Evolutionary conservation across 2,797 vertebrate species (phyloP).

Genomic region (Hephaestus fuliginosus): DNA sequence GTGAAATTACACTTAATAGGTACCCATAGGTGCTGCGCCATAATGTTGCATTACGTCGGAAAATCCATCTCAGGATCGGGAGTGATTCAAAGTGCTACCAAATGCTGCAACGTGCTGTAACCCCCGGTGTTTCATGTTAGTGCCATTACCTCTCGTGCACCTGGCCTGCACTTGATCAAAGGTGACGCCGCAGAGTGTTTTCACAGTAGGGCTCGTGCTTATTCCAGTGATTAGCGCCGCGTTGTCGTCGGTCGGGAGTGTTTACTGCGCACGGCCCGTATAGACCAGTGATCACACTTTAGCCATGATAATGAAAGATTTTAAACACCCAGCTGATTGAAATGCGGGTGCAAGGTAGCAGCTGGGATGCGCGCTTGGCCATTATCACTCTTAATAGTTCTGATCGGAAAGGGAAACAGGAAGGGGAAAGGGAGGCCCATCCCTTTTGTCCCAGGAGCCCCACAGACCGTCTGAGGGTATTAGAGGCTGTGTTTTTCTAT

Average conservation of each 20-base stretch:
- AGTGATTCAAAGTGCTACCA: slow-evolving; percentile 55
- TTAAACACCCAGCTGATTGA: slow-evolving; percentile 74
- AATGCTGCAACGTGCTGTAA: slow-evolving; percentile 65
- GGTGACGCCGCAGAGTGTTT: slow-evolving; percentile 84
- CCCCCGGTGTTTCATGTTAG: slow-evolving; percentile 65
- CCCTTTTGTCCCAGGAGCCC: slow-evolving; percentile 52
- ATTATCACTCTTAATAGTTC: slow-evolving; percentile 89
- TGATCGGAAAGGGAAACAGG: slow-evolving; percentile 81
- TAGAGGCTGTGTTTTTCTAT: slow-evolving; percentile 65
- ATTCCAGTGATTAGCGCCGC: slow-evolving; percentile 86
- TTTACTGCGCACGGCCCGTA: slow-evolving; percentile 82
- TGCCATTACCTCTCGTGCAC: slow-evolving; percentile 46
- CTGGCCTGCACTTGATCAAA: slow-evolving; percentile 75
- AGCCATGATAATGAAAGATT: slow-evolving; percentile 77
- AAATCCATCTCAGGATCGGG: slow-evolving; percentile 53
- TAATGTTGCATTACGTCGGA: slow-evolving; percentile 57
- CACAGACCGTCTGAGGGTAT: slow-evolving; percentile 46
- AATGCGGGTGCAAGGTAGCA: slow-evolving; percentile 80
- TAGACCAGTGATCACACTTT: slow-evolving; percentile 82
- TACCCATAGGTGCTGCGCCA: slow-evolving; percentile 57
- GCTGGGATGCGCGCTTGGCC: slow-evolving; percentile 85
- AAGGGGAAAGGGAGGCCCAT: slow-evolving; percentile 56
- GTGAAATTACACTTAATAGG: slow-evolving; percentile 73
- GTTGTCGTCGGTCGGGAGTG: slow-evolving; percentile 81
- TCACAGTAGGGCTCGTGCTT: slow-evolving; percentile 80